Conservation (phyloP, 64 coral and sea anemone species). For the Montipora efflorescens region DNA sequence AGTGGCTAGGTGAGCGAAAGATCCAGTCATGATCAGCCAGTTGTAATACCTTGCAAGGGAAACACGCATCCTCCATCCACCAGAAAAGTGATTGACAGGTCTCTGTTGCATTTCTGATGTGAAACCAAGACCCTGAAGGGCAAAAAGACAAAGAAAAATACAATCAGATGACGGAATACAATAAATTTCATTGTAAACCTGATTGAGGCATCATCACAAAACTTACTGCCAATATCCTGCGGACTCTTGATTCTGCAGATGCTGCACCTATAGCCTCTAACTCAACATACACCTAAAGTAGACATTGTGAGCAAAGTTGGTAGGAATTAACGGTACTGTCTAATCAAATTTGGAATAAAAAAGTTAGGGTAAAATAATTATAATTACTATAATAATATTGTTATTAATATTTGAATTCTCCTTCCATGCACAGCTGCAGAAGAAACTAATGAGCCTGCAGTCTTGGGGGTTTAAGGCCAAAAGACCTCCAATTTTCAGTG, state of each 20-base stretch:
- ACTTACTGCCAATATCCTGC: slow-evolving; percentile 98
- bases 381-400: no score
- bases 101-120: slow-evolving; percentile 98
- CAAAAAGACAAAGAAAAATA: neutral
- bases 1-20: no score
- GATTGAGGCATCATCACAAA: neutral
- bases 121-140: slow-evolving; percentile 93
- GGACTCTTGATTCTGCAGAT: slow-evolving; percentile 92
- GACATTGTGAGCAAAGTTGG: no score
- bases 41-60: slow-evolving; percentile 80
- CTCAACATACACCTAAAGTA: slow-evolving; percentile 85
- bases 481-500: no score
- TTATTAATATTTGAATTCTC: no score
- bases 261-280: slow-evolving; percentile 98
- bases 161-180: no score
- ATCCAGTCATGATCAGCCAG: no score
- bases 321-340: no score
- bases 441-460: no score
- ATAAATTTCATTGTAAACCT: neutral
- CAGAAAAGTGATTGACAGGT: slow-evolving; percentile 96
- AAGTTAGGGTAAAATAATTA: neutral
- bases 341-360: neutral
- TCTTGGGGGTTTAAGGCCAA: no score
- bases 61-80: slow-evolving; percentile 98
- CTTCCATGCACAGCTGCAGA: no score